Conservation (phyloP, 2,888 invertebrate species). For the Pristionchus entomophagus region DNA sequence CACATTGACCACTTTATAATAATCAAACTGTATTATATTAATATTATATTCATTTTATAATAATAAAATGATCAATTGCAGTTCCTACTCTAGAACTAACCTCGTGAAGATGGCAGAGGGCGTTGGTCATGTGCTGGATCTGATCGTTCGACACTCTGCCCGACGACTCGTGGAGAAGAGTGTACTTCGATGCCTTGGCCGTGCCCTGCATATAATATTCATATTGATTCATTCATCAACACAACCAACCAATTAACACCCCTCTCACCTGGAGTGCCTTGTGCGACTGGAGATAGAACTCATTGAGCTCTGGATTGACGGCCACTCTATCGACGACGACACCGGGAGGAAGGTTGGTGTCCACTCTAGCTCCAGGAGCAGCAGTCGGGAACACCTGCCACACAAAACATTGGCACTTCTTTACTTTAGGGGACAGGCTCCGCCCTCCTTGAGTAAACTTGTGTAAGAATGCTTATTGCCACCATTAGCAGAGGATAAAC, state of each 20-base stretch:
- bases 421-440: too few species aligned
- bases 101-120: constrained; percentile 38
- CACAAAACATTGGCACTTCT: background rate
- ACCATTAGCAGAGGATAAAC: too few species aligned
- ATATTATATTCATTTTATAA: background rate
- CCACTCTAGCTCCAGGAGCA: background rate
- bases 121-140: constrained; percentile 7
- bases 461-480: too few species aligned
- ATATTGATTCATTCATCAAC: background rate
- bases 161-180: constrained; percentile 34
- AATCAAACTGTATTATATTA: too few species aligned
- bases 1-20: too few species aligned
- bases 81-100: background rate
- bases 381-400: constrained; percentile 31
- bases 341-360: constrained; percentile 36
- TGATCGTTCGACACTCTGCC: background rate
- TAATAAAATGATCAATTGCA: background rate
- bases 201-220: constrained; percentile 27
- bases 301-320: constrained; percentile 42
- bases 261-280: constrained; percentile 43
- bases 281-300: constrained; percentile 45
- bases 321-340: constrained; percentile 21
- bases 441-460: too few species aligned
- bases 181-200: constrained; percentile 46
- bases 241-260: background rate